Percentiles rank a stretch among this genome's conserved stretches.
Conservation (phyloP, 2,797 vertebrate genomes). For the Crenuchus spilurus region DNA sequence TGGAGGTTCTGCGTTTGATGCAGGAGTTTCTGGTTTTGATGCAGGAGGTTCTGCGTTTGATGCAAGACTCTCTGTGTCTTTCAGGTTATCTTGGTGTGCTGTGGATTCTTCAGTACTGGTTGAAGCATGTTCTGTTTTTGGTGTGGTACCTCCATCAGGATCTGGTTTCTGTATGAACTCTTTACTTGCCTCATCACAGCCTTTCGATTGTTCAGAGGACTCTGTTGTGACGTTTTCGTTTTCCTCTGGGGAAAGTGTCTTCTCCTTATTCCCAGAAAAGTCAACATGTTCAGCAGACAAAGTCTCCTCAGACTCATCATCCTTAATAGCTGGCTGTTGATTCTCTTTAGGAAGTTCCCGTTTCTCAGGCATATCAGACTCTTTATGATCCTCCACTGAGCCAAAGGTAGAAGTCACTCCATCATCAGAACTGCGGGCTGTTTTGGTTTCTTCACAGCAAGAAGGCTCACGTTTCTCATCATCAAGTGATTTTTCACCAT, state of each 20-base stretch:
- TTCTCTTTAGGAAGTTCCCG: constrained; percentile 13
- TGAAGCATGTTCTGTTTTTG: constrained; percentile 2
- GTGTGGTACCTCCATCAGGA: neutral
- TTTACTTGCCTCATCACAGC: constrained; percentile 5
- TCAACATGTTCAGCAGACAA: constrained; percentile 16
- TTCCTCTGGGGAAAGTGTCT: constrained; percentile 11
- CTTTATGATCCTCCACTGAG: constrained; percentile 6
- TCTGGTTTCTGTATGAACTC: neutral
- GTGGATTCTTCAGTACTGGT: constrained; percentile 42
- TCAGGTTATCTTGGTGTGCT: constrained; percentile 18
- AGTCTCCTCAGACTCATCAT: neutral
- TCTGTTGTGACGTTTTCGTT: neutral
- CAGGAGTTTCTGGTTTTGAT: neutral
- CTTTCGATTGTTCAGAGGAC: constrained; percentile 29
- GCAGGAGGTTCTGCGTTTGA: neutral
- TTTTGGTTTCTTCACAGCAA: constrained; percentile 23
- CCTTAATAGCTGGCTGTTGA: neutral
- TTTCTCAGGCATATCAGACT: constrained; percentile 14
- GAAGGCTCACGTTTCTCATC: neutral
- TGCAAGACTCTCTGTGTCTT: neutral
- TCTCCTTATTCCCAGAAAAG: constrained; percentile 18
- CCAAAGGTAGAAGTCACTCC: neutral
- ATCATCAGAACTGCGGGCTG: neutral
- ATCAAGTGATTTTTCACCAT: neutral
- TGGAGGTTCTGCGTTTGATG: neutral